A percentile compares a stretch with the other conserved stretches of the same genome.
Evolutionary conservation across 2,113 vertebrate genomes (phyloP).

Genomic region (Hippoglossus stenolepis): DNA sequence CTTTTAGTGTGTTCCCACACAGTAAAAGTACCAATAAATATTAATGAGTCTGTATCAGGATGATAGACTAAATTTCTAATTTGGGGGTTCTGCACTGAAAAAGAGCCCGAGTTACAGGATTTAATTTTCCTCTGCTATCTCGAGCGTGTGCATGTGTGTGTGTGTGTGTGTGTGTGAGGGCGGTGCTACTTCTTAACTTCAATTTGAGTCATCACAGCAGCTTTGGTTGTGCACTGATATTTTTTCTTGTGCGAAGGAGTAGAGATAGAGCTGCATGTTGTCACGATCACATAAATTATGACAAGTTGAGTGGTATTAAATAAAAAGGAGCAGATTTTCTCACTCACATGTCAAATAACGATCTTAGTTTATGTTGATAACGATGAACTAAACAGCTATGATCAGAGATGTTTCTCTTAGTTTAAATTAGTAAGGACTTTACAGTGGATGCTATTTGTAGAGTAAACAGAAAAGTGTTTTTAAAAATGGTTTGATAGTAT

Average conservation of each 20-base stretch:
- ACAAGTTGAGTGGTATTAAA: constrained; percentile 15
- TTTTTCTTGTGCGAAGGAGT: constrained; percentile 18
- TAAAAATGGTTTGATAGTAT: background rate
- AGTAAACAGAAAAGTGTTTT: constrained; percentile 7
- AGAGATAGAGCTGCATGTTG: constrained; percentile 19
- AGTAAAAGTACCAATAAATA: constrained; percentile 78
- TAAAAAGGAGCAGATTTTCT: background rate
- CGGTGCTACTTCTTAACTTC: constrained; percentile 48
- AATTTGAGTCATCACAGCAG: constrained; percentile 45
- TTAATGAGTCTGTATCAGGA: constrained; percentile 71
- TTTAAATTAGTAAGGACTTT: background rate
- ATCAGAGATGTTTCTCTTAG: background rate
- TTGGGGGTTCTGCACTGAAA: constrained; percentile 66
- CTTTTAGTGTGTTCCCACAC: constrained; percentile 61
- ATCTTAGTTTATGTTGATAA: background rate
- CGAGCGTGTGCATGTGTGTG: background rate
- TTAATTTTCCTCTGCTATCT: constrained; percentile 61
- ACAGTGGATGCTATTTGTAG: background rate
- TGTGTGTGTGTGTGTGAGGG: background rate
- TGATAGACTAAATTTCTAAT: constrained; percentile 68
- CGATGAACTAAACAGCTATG: background rate
- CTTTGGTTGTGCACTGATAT: background rate
- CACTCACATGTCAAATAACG: background rate
- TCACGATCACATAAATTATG: constrained; percentile 7
- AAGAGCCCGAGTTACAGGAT: constrained; percentile 58